Conservation (phyloP, 2,113 vertebrate species). For the Hippolais icterina region DNA sequence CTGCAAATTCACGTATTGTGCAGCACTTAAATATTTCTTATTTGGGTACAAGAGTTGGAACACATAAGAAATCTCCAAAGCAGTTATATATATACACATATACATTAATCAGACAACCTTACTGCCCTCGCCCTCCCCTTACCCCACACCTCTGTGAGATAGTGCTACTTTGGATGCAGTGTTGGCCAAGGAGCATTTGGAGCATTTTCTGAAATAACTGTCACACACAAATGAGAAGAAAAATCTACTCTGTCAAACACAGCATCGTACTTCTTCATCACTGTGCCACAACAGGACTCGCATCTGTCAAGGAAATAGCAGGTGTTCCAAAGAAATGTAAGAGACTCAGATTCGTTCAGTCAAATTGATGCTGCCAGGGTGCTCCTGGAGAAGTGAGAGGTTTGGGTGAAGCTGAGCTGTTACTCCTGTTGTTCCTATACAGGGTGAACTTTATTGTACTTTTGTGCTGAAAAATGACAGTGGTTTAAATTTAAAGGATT, state of each 20-base stretch:
- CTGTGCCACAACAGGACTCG: not conserved
- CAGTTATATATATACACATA: not conserved
- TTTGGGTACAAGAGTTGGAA: not conserved
- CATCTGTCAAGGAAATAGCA: slow-evolving; percentile 43
- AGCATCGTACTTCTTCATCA: not conserved
- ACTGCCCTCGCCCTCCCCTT: not conserved
- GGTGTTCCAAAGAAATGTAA: slow-evolving; percentile 38
- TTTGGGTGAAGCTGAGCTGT: not conserved
- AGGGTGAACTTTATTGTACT: not conserved
- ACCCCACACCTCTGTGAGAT: not conserved
- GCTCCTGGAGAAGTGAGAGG: not conserved
- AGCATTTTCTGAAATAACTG: not conserved
- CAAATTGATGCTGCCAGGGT: not conserved
- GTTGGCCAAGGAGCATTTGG: not conserved
- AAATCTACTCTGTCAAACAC: not conserved
- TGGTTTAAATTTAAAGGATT: not conserved
- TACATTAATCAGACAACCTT: not conserved
- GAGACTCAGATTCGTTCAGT: not conserved
- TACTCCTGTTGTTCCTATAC: not conserved
- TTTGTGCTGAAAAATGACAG: not conserved
- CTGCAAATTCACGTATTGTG: not conserved
- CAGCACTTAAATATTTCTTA: not conserved
- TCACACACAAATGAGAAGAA: not conserved
- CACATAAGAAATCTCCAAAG: not conserved
- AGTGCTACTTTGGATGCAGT: not conserved